Evolutionary conservation across 2,113 vertebrate species (phyloP).

Genomic region (Ailurus styani): DNA sequence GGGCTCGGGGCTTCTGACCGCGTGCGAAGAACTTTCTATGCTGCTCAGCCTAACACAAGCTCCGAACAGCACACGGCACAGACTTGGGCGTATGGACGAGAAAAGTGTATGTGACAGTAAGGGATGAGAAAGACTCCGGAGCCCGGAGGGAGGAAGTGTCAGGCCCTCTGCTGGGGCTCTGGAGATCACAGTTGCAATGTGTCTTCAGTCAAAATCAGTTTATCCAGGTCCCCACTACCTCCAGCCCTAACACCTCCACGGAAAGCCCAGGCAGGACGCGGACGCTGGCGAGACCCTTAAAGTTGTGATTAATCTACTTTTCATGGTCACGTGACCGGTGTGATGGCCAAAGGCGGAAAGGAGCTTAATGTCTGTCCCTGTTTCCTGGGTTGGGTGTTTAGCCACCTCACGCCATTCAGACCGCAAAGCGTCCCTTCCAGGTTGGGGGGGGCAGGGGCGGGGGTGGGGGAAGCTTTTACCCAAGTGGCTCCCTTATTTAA

Average conservation of each 20-base stretch:
- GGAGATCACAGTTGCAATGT: not conserved
- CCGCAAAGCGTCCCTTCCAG: not conserved
- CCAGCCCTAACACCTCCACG: not conserved
- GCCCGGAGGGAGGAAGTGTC: fast-evolving
- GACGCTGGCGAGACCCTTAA: not conserved
- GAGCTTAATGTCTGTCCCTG: not conserved
- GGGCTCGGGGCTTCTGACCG: not conserved
- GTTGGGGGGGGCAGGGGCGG: fast-evolving
- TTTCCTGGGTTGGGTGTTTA: fast-evolving
- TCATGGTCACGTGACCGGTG: not conserved
- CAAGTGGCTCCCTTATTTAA: not conserved
- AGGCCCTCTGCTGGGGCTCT: not conserved
- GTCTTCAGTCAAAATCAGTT: not conserved
- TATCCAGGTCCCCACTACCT: not conserved
- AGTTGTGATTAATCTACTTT: constrained; percentile 33
- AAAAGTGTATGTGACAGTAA: not conserved
- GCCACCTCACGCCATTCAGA: not conserved
- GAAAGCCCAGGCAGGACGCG: not conserved
- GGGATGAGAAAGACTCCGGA: not conserved
- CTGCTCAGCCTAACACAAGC: not conserved
- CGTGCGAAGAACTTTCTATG: not conserved
- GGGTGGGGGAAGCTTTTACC: not conserved
- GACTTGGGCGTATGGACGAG: not conserved
- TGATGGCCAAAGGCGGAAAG: not conserved
- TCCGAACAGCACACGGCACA: not conserved